Base-by-base conservation (phyloP, 2,797 vertebrate genomes). In the Dicrostonyx torquatus region DNA sequence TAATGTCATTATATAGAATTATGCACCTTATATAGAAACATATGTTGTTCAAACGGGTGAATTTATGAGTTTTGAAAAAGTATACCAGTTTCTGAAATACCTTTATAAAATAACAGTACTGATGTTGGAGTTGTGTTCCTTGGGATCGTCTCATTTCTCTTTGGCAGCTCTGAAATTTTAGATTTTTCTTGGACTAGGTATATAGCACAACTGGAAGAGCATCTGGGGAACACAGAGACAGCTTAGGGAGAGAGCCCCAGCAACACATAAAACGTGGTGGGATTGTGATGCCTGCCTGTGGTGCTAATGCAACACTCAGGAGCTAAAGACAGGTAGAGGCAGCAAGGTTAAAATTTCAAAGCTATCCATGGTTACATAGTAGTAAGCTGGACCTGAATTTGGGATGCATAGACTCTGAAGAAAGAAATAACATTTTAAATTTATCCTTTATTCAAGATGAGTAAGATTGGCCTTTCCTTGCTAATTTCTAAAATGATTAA, bases 341-440 rank as follows among this genome's bases (percentile, higher is more conserved):
- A 40, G 17, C 24, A 9, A 22, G 10, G n/a, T 20, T 58, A 73
- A 17, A 31, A 0, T 6, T 20, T 43, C 50, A 87, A 58, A 50
- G 24, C 15, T 13, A 40, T 20, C 2, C 15, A 0, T 20, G 10
- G n/a, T n/a, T 58, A 58, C 3, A n/a, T n/a, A n/a, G 0, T 31
- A 87, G 29, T 18, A 45, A 34, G 17, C 24, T 12, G 55, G 40
- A 87, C 15, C 37, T 2, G 20, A 34, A 72, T 58, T 53, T 58
- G 29, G 29, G 20, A 6, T 87, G 18, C 26, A 22, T 5, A 73
- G 26, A 75, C 12, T 40, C 48, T 43, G 26, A 15, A 43, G 37
- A 31, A 60, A 24, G 70, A 55, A 87, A 55, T 11, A 55, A 18
- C 17, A 87, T 55, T 55, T 78, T 43, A 37, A 8, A 15, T 40